A percentile compares a stretch with the other conserved stretches of the same genome.
Conservation (phyloP, 2,113 vertebrate genomes). For the Hypanus sabinus region DNA sequence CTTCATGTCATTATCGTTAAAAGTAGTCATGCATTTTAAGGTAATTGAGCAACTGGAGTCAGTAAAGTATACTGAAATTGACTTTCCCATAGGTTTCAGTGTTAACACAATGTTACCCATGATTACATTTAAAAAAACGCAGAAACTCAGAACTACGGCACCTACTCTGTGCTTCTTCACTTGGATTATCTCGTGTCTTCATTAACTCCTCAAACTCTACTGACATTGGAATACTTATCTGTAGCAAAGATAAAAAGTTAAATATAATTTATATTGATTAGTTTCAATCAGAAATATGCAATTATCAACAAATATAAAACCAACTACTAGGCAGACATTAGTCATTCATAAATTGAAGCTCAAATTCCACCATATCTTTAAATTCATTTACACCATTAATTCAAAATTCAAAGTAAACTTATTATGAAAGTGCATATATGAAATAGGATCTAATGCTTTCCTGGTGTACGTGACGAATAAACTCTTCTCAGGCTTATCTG, state of each 20-base stretch:
- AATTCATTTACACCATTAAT: too few species aligned
- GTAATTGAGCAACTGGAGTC: not conserved
- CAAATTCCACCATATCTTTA: too few species aligned
- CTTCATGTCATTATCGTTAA: not conserved
- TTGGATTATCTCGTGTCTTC: conserved; percentile 88
- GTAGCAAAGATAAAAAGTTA: not conserved
- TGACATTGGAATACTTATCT: conserved; percentile 98
- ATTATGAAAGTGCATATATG: too few species aligned
- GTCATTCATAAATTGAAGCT: too few species aligned
- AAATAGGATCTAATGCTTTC: too few species aligned
- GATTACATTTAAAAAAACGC: not conserved
- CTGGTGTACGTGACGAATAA: too few species aligned
- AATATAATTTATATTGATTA: not conserved
- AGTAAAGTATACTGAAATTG: not conserved
- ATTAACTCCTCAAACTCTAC: conserved; percentile 93
- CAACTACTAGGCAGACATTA: too few species aligned
- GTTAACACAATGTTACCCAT: not conserved
- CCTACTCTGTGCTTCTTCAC: conserved; percentile 93
- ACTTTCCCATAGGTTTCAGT: not conserved
- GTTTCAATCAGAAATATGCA: not conserved
- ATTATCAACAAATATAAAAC: not conserved
- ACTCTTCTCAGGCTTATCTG: too few species aligned
- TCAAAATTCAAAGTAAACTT: too few species aligned
- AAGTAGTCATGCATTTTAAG: not conserved
- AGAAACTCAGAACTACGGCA: not conserved